Evolutionary conservation across 2,888 invertebrate genomes (phyloP).

Genomic region (Catonia carolina): DNA sequence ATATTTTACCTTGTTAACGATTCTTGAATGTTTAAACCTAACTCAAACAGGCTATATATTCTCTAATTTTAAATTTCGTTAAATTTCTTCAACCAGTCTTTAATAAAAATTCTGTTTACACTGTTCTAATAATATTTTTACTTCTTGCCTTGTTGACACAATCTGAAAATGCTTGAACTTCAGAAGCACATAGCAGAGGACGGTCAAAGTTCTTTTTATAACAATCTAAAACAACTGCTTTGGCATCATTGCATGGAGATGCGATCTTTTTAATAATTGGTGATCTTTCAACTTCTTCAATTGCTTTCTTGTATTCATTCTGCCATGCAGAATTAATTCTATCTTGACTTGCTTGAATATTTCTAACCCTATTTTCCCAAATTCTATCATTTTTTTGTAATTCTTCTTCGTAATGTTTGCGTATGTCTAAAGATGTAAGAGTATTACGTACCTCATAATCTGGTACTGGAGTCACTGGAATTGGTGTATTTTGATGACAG

Average conservation of each 20-base stretch:
- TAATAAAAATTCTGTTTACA: too few species aligned
- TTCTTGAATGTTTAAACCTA: too few species aligned
- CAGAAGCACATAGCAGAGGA: not conserved
- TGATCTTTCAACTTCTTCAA: not conserved
- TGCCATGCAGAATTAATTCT: not conserved
- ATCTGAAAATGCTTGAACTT: constrained; percentile 3
- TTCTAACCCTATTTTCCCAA: constrained; percentile 4
- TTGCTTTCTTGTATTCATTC: constrained; percentile 3
- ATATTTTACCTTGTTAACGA: too few species aligned
- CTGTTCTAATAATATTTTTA: too few species aligned
- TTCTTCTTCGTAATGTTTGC: not conserved
- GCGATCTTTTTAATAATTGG: not conserved
- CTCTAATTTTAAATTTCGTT: too few species aligned
- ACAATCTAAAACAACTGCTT: not conserved
- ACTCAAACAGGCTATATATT: too few species aligned
- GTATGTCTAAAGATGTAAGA: not conserved
- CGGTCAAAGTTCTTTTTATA: not conserved
- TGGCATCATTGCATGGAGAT: not conserved
- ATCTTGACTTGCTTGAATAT: not conserved
- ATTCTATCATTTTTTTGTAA: not conserved
- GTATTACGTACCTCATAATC: not conserved
- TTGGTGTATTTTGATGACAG: not conserved
- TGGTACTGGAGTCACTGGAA: not conserved
- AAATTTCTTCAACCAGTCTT: too few species aligned
- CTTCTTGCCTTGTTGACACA: not conserved